phyloP scores from a whole-genome alignment of 2,113 vertebrate genomes.

The Eulemur macaco region DNA sequence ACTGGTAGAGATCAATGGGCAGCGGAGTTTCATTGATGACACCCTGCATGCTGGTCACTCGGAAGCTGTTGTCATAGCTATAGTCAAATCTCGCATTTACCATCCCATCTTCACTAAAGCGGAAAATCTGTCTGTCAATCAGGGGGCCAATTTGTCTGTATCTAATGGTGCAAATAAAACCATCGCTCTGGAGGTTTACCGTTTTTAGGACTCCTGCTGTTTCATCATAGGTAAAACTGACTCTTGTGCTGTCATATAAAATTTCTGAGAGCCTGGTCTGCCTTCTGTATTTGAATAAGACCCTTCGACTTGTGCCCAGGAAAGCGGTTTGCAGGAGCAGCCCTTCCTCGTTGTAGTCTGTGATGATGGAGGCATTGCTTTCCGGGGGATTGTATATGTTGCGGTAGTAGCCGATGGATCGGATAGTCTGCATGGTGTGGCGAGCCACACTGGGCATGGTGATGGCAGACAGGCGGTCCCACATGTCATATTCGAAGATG shows the following conservation, averaged over 20 bases:
- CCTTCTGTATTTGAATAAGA: constrained; percentile 95
- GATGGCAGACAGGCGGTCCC: constrained; percentile 95
- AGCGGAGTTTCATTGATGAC: constrained; percentile 98
- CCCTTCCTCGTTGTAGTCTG: constrained; percentile 98
- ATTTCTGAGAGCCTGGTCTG: constrained; percentile 96
- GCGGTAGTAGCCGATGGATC: constrained; percentile 97
- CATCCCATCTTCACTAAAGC: constrained; percentile 98
- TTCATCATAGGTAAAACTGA: constrained; percentile 98
- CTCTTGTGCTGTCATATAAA: constrained; percentile 95
- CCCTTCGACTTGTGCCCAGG: constrained; percentile 94
- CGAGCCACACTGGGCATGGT: constrained; percentile 98
- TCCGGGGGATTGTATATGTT: constrained; percentile 98
- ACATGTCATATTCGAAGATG: constrained; percentile 96
- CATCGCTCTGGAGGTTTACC: constrained; percentile 97
- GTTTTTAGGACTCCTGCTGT: constrained; percentile 97
- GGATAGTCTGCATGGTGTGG: constrained; percentile 98
- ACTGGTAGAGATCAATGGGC: constrained; percentile 98
- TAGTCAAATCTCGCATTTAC: constrained; percentile 99
- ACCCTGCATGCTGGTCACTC: constrained; percentile 97
- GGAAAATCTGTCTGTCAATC: constrained; percentile 98
- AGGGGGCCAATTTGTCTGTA: constrained; percentile 96
- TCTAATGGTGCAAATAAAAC: constrained; percentile 98
- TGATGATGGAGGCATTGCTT: constrained; percentile 96
- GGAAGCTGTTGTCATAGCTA: constrained; percentile 97
- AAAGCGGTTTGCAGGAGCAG: constrained; percentile 94